Evolutionary conservation across 2,888 invertebrate genomes (phyloP), one percentile per base, ranked within the genome.

Genomic region (Cantharis nigra): DNA sequence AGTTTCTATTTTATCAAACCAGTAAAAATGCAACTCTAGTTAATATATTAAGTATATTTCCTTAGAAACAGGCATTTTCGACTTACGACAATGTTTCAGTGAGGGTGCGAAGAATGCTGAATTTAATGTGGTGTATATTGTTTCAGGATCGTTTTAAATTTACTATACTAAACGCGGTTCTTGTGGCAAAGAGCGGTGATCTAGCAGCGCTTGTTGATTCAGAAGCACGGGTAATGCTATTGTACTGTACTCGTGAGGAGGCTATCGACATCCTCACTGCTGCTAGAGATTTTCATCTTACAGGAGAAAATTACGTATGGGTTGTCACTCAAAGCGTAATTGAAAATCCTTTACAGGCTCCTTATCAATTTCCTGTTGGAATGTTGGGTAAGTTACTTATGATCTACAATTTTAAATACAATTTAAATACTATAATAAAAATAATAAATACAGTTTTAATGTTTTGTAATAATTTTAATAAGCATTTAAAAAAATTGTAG

Each of bases 261-360:
- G 97, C 97, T 20, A 94, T 93, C 78, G 92, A 93, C 84, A 97
- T 97, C 82, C 90, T 98, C 83, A 91, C 92, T 33, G 93, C 93
- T 30, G 96, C 96, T 3, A 91, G 92, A 76, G 93, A 94, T 83
- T 90, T 93, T 83, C 94, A 95, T 82, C 92, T 97, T 79, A 96
- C 95, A 4, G 95, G 95, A 9, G 97, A 97, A 88, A 97, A 97
- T 88, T 98, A 97, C 88, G 96, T 98, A 10, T 98, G 98, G 98
- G 97, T 98, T 77, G 98, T 97, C 18, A 97, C 97, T 71, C 98
- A 98, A 88, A 96, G 96, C 86, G 97, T 97, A 81, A 95, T 97
- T 78, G 95, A 95, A 84, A 95, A 94, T 83, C 92, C 94, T 85
- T 91, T 93, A 85, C 94, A 95, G 84, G 92, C 93, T 9, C 92